Base-by-base conservation (phyloP, 2,888 invertebrate species). In the Amiota minor region DNA sequence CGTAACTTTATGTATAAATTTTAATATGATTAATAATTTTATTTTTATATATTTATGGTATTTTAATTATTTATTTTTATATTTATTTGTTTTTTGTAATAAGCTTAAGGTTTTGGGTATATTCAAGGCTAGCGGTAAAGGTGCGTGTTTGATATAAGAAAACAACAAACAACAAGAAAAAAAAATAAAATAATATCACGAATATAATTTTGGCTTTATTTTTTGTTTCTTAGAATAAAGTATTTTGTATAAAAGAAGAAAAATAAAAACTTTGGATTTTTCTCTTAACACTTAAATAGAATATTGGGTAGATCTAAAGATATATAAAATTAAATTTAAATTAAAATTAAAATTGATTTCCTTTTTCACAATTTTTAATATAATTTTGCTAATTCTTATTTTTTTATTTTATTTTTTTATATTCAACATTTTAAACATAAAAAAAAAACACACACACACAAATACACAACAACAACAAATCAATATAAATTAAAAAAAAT, bases 101-200 rank as follows among this genome's bases (percentile, higher is more conserved):
- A 85, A 83, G 83, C 83, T 77, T 85, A 82, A 83, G 85, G 85
- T 85, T 83, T 67, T 85, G 85, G 85, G 82, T 83, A 78, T 77
- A 84, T 70, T 85, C 83, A 76, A 84, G 85, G 76, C 85, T 83
- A 79, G 83, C 81, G 84, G 81, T 83, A 80, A 83, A 85, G 85
- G 84, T 83, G 85, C 83, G 83, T 85, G 72, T 64, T 71, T 74
- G 50, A 75, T 64, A 72, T 70, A 78, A 75, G 75, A 64, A 73
- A 64, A 73, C n/a, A 18, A 35, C 35, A 6, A 35, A 35, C 35
- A 35, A 35, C 35, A 47, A 78, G 77, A 79, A 75, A 71, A 67
- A 55, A 68, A 50, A 74, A 65, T 56, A 59, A 61, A 70, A 70
- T 46, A 49, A 35, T 14, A 70, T 11, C 70, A 35, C 35, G 6